Evolutionary conservation across 1,140 invertebrate genomes (phyloP).

Genomic region (Tetranychus cinnabarinus): DNA sequence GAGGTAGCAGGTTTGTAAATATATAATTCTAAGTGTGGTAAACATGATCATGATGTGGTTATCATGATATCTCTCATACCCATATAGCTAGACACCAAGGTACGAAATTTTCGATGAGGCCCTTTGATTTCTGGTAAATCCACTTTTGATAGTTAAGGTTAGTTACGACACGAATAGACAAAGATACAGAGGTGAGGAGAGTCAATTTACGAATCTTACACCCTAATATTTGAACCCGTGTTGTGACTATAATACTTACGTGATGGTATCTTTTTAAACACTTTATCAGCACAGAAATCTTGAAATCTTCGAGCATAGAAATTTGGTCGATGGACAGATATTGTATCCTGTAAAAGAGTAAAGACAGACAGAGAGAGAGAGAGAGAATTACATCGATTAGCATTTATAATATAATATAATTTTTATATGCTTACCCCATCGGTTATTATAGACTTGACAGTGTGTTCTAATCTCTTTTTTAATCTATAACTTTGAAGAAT

Average conservation of each 20-base stretch:
- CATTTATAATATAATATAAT: background rate
- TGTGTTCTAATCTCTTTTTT: constrained; percentile 92
- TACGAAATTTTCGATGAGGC: constrained; percentile 90
- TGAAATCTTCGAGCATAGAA: constrained; percentile 93
- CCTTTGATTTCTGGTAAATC: constrained; percentile 89
- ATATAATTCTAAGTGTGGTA: too few species aligned
- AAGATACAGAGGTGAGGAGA: background rate
- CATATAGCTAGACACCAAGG: constrained; percentile 88
- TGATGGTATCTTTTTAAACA: constrained; percentile 92
- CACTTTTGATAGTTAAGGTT: constrained; percentile 40
- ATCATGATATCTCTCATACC: constrained; percentile 33
- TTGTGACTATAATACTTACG: constrained; percentile 39
- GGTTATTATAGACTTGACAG: constrained; percentile 88
- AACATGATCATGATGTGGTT: too few species aligned
- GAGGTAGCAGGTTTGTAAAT: too few species aligned
- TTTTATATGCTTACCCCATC: constrained; percentile 51
- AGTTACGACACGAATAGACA: constrained; percentile 10
- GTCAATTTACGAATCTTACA: background rate
- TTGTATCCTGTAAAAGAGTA: constrained; percentile 48
- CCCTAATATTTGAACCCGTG: background rate
- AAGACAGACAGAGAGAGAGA: constrained; percentile 34
- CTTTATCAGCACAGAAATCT: constrained; percentile 83
- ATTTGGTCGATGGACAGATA: constrained; percentile 84
- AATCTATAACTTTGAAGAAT: constrained; percentile 92
- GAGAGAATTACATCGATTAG: constrained; percentile 7